These are phyloP conservation scores for Listronotus bonariensis DNA, from an alignment of 1,140 invertebrate species.

Conservation along the genomic window DNA sequence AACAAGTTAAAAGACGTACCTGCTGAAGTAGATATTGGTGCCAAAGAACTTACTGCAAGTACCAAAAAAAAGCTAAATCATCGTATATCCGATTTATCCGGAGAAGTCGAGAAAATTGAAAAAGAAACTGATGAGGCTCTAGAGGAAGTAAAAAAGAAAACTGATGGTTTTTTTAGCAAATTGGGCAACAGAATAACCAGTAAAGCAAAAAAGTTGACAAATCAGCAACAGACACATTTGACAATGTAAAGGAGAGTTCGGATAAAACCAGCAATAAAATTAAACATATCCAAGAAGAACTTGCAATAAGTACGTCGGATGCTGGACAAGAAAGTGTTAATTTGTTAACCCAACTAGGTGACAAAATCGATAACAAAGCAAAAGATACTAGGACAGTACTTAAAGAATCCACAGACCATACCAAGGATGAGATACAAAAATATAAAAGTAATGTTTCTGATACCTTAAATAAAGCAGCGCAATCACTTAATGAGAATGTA, in stretches of 20 bases:
- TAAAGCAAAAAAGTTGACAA: slow-evolving; percentile 28
- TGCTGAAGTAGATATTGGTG: background rate
- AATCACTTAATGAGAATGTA: background rate
- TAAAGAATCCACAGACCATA: background rate
- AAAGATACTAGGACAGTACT: background rate
- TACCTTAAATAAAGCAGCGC: background rate
- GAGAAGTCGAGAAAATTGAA: background rate
- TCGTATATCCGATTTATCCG: too few relatives aligned
- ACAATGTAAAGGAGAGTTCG: background rate
- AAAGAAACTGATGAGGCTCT: slow-evolving; percentile 3
- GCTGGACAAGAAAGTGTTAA: too few relatives aligned
- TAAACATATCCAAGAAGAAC: background rate
- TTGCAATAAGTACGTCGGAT: too few relatives aligned
- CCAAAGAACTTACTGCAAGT: background rate
- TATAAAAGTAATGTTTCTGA: background rate
- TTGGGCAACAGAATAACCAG: slow-evolving; percentile 20
- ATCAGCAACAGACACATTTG: too few relatives aligned
- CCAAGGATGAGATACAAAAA: background rate
- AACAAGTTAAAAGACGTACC: slow-evolving; percentile 2
- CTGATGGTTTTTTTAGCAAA: slow-evolving; percentile 27
- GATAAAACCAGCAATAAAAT: background rate
- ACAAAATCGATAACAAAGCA: background rate
- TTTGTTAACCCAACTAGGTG: too few relatives aligned
- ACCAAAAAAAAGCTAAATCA: background rate
- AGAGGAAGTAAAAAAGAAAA: slow-evolving; percentile 22